These are phyloP conservation scores for Teinopalpus imperialis DNA, from an alignment of 2,888 invertebrate species.

Conservation along the genomic window DNA sequence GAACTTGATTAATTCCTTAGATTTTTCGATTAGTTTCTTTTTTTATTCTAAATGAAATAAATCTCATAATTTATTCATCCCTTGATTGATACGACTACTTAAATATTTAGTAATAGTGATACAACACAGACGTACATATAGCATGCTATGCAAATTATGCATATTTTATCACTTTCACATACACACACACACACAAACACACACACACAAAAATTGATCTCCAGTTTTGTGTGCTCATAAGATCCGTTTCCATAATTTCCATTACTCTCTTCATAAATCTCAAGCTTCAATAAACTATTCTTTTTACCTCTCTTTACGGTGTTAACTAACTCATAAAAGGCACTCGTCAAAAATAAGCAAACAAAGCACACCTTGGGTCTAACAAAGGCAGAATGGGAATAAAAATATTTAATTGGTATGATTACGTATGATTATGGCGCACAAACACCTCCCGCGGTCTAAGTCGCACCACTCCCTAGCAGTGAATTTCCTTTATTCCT, in stretches of 20 bases:
- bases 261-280: constrained; percentile 28
- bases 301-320: constrained; percentile 17
- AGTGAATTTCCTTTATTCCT: constrained; percentile 30
- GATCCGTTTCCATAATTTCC: background rate
- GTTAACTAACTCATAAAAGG: constrained; percentile 54
- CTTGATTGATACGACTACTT: too few relatives aligned
- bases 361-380: constrained; percentile 56
- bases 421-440: constrained; percentile 65
- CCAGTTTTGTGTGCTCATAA: constrained; percentile 5
- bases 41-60: too few relatives aligned
- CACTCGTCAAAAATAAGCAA: constrained; percentile 52
- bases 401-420: constrained; percentile 78
- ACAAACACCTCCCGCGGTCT: constrained; percentile 71
- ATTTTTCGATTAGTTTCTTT: too few relatives aligned
- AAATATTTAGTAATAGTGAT: too few relatives aligned
- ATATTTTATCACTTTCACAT: too few relatives aligned
- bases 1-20: too few relatives aligned
- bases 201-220: too few relatives aligned
- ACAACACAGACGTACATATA: too few relatives aligned
- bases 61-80: too few relatives aligned
- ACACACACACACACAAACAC: too few relatives aligned
- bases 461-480: constrained; percentile 35
- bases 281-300: constrained; percentile 30
- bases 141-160: too few relatives aligned
- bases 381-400: constrained; percentile 69